phyloP scores from a whole-genome alignment of 2,797 vertebrate species.

The Babyrousa celebensis region DNA sequence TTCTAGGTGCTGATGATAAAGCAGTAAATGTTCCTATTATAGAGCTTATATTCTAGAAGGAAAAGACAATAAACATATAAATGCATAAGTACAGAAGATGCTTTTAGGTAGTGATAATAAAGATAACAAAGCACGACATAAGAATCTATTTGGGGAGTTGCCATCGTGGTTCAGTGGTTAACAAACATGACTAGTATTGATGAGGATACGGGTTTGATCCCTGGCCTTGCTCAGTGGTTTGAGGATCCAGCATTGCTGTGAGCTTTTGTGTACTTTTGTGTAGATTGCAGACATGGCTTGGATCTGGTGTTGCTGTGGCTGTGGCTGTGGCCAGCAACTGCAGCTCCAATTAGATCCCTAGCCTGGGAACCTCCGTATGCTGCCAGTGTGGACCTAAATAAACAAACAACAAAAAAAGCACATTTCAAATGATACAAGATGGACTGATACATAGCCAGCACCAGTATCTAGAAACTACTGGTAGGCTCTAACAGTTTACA shows the following conservation, averaged over 20 bases:
- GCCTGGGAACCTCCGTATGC: too few species aligned
- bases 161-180: too few species aligned
- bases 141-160: neutral
- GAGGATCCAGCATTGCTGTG: too few species aligned
- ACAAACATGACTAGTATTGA: too few species aligned
- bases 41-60: conserved; percentile 30
- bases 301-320: too few species aligned
- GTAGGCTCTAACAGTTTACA: neutral
- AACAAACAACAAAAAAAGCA: neutral
- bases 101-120: conserved; percentile 24
- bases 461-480: neutral
- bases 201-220: too few species aligned
- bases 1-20: conserved; percentile 9
- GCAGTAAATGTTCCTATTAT: neutral
- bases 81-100: conserved; percentile 31
- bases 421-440: conserved; percentile 36
- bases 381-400: too few species aligned
- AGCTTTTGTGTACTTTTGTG: too few species aligned
- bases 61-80: conserved; percentile 1
- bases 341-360: too few species aligned
- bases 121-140: conserved; percentile 47
- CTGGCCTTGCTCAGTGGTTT: too few species aligned
- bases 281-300: too few species aligned
- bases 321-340: too few species aligned
- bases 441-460: neutral